Evolutionary conservation across 1,140 invertebrate species (phyloP), one percentile per base, ranked within the genome.

Genomic region (Pentalonia nigronervosa): DNA sequence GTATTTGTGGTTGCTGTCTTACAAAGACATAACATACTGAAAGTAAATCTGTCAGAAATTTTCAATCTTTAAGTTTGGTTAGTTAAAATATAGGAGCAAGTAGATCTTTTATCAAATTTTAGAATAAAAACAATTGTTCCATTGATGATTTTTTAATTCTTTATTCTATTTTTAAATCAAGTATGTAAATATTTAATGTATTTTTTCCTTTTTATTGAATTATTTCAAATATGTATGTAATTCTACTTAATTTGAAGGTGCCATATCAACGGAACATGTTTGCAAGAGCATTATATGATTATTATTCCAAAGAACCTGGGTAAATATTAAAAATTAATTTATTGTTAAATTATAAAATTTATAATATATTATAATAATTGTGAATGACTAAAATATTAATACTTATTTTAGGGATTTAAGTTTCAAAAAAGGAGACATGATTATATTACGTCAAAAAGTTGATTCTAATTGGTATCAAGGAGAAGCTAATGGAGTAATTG

Each of bases 391-490:
- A 76, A 9, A 83, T 56, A 50, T 84, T 76, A n/a, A 48, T 67
- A 84, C 83, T 45, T 67, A 88, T 94, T 94, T 94, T 41, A 98
- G 97, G 41, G 98, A 99, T 95, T 96, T 99, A 83, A 97, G 96
- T 94, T 99, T 99, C 95, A 98, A 98, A 95, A 98, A 98, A 95
- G 98, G 98, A 30, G 98, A 99, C 94, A 96, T 98, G 67, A 97
- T 98, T 92, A 95, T 97, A 4, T 95, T 99, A 7, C 96, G 97
- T 93, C 98, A 97, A 95, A 97, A 98, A 95, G 97, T 99, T 87
- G 98, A 99, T 95, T 96, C 97, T 90, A 98, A 98, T 95, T 99
- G 98, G 98, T 99, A 97, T 95, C 97, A 98, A 94, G 98, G 98
- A 47, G 98, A 99, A 95, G 96, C 97, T 94, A 97, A 97, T 93